Conservation (phyloP, 2,797 vertebrate genomes). For the Lemur catta region DNA sequence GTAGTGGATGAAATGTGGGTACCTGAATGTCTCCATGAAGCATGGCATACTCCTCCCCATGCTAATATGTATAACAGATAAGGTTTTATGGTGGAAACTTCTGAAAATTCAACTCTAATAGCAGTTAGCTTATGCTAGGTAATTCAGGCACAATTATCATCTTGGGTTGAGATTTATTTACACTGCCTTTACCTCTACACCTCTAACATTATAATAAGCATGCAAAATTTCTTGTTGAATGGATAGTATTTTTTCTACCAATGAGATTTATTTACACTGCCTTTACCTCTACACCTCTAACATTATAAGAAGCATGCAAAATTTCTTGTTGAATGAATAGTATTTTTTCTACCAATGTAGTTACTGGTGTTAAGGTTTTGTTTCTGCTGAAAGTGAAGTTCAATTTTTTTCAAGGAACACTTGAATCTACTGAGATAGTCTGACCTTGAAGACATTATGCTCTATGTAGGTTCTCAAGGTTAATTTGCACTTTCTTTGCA, state of each 20-base stretch:
- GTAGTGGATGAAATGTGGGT: background rate
- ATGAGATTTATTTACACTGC: background rate
- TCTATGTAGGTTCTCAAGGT: background rate
- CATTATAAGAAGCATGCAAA: background rate
- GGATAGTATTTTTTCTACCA: background rate
- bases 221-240: background rate
- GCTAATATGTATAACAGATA: background rate
- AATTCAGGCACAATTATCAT: background rate
- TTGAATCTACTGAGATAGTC: background rate
- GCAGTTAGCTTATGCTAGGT: background rate
- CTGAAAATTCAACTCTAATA: background rate
- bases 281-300: background rate
- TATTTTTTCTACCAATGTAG: background rate
- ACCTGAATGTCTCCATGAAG: background rate
- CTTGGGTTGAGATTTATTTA: background rate
- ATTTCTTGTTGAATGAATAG: background rate
- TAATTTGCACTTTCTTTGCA: conserved; percentile 32
- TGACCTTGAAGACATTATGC: background rate
- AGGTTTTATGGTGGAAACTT: background rate
- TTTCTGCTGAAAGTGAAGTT: background rate
- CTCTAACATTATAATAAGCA: background rate
- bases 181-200: background rate
- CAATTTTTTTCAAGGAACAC: background rate
- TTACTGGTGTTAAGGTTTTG: background rate
- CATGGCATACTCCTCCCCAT: background rate